These are phyloP conservation scores for Pseudolycoriella hygida DNA, from an alignment of 2,888 invertebrate genomes.

Conservation along the genomic window DNA sequence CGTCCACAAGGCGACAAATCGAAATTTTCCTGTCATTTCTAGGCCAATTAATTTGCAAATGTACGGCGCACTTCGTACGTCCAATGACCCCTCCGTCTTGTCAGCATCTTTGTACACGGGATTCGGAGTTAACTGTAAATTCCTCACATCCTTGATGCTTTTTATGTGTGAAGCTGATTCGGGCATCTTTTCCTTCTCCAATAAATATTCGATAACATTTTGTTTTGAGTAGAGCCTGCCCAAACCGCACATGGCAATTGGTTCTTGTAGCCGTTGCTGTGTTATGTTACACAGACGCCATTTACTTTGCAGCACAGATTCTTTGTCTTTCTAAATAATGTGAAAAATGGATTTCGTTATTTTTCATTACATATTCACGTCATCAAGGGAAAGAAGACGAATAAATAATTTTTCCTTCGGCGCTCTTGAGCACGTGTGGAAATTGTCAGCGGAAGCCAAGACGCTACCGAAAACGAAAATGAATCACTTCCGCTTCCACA, in stretches of 20 bases:
- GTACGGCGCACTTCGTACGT: conserved; percentile 60
- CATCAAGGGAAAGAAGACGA: too few species aligned
- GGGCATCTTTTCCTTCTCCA: conserved; percentile 68
- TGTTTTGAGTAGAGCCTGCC: conserved; percentile 91
- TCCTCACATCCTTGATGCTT: conserved; percentile 77
- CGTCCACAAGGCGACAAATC: conserved; percentile 70
- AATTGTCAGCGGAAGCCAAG: too few species aligned
- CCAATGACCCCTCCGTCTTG: conserved; percentile 60
- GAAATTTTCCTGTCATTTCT: conserved; percentile 89
- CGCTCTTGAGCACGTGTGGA: too few species aligned
- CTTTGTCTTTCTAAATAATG: conserved; percentile 96
- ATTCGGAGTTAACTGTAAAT: conserved; percentile 68
- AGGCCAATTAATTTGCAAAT: conserved; percentile 90
- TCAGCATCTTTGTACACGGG: conserved; percentile 56
- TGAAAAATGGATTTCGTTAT: too few species aligned
- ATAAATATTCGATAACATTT: conserved; percentile 72
- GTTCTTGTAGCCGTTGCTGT: conserved; percentile 69
- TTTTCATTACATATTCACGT: too few species aligned
- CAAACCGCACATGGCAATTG: conserved; percentile 80
- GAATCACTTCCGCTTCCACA: too few species aligned
- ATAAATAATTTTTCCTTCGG: too few species aligned
- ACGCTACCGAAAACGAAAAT: too few species aligned
- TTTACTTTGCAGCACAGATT: conserved; percentile 77
- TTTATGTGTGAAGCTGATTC: conserved; percentile 60
- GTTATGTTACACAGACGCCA: conserved; percentile 91